Evolutionary conservation across 2,797 vertebrate species (phyloP).

Genomic region (Sphaeramia orbicularis): DNA sequence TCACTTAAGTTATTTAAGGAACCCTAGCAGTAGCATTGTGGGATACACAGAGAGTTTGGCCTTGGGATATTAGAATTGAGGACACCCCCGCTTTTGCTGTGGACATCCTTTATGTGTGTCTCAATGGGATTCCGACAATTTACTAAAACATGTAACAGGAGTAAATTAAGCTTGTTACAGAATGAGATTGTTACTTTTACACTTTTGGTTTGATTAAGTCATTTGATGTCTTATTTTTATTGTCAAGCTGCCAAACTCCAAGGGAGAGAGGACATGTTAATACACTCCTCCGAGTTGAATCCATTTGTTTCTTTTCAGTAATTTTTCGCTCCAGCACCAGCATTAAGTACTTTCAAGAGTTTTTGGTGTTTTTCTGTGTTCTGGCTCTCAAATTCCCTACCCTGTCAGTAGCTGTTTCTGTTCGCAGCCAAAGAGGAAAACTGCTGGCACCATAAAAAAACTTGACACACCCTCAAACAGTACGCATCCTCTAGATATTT

Average conservation of each 20-base stretch:
- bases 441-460: too few species aligned
- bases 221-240: background rate
- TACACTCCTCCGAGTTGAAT: background rate
- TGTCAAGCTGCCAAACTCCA: background rate
- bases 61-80: background rate
- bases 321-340: background rate
- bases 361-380: background rate
- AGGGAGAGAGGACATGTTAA: background rate
- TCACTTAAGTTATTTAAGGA: background rate
- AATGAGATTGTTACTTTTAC: background rate
- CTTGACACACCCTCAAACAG: too few species aligned
- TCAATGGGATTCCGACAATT: background rate
- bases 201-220: constrained; percentile 13
- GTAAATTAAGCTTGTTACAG: background rate
- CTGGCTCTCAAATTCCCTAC: background rate
- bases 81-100: background rate
- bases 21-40: background rate
- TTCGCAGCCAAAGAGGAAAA: too few species aligned
- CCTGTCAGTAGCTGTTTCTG: background rate
- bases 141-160: background rate
- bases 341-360: too few species aligned
- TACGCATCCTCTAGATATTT: too few species aligned
- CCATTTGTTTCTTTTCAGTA: background rate
- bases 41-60: background rate
- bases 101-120: background rate